A percentile compares a stretch with the other conserved stretches of the same genome.
Conservation (phyloP, 2,797 vertebrate species). For the Amblyraja radiata region DNA sequence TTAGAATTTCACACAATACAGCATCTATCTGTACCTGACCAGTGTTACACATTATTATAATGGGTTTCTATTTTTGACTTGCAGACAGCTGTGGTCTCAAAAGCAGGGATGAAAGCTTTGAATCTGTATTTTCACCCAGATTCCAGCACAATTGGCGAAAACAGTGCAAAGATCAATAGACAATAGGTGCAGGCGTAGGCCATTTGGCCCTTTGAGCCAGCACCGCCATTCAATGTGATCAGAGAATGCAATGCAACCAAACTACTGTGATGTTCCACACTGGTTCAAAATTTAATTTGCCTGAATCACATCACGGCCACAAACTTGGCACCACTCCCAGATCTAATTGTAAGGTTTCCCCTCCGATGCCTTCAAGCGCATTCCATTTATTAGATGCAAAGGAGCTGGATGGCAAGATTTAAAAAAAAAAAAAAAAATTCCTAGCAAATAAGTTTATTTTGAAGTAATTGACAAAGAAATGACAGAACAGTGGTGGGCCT, state of each 20-base stretch:
- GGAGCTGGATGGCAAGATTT: not conserved
- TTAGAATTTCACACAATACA: not conserved
- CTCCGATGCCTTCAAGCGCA: not conserved
- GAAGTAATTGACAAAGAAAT: no score
- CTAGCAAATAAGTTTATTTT: no score
- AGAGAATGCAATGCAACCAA: not conserved
- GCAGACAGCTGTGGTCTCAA: not conserved
- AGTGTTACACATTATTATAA: not conserved
- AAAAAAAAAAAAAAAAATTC: no score
- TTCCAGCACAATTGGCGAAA: not conserved
- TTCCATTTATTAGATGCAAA: not conserved
- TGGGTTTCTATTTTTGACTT: not conserved
- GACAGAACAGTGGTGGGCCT: no score
- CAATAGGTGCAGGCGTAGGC: no score
- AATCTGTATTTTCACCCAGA: not conserved
- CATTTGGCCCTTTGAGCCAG: no score
- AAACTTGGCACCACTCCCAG: not conserved
- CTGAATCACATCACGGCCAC: not conserved
- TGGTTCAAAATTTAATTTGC: not conserved
- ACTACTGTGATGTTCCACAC: not conserved
- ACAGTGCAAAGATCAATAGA: not conserved
- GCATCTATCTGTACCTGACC: not conserved
- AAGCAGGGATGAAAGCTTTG: not conserved
- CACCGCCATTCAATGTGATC: no score
- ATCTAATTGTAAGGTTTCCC: not conserved